Evolutionary conservation across 2,888 invertebrate genomes (phyloP).

Genomic region (Lobophora halterata): DNA sequence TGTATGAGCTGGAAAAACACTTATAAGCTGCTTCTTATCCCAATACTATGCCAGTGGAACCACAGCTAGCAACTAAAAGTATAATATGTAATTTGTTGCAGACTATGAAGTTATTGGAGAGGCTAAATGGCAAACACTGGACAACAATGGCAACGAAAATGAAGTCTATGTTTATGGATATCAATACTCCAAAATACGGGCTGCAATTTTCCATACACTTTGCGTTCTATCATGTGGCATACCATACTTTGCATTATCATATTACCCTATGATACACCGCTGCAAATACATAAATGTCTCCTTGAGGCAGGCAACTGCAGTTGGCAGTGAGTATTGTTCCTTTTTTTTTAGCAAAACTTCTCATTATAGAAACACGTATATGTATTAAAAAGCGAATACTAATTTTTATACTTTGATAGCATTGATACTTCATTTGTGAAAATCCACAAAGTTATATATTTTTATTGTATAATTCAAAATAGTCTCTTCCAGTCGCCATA

Average conservation of each 20-base stretch:
- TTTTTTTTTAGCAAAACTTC: constrained; percentile 1
- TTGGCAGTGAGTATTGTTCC: constrained; percentile 71
- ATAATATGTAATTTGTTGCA: constrained; percentile 53
- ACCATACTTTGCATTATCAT: constrained; percentile 79
- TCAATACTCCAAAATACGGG: constrained; percentile 64
- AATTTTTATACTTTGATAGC: too few species aligned
- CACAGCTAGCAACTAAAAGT: too few species aligned
- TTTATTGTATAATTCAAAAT: too few species aligned
- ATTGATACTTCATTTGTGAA: too few species aligned
- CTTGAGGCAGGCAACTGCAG: constrained; percentile 75
- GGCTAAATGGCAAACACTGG: constrained; percentile 75
- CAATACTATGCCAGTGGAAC: too few species aligned
- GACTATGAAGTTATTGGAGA: constrained; percentile 81
- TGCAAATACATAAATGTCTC: constrained; percentile 79
- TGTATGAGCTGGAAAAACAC: too few species aligned
- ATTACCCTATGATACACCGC: constrained; percentile 78
- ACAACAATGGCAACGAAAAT: constrained; percentile 71
- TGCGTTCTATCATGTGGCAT: constrained; percentile 76
- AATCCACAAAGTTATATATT: too few species aligned
- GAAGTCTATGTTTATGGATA: constrained; percentile 77
- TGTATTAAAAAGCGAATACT: too few species aligned
- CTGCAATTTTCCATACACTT: constrained; percentile 71
- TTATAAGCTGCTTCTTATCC: too few species aligned
- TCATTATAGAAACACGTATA: too few species aligned
- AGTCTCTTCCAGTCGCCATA: too few species aligned